phyloP scores from a whole-genome alignment of 2,888 invertebrate species.

The Xanthostigma xanthostigma region DNA sequence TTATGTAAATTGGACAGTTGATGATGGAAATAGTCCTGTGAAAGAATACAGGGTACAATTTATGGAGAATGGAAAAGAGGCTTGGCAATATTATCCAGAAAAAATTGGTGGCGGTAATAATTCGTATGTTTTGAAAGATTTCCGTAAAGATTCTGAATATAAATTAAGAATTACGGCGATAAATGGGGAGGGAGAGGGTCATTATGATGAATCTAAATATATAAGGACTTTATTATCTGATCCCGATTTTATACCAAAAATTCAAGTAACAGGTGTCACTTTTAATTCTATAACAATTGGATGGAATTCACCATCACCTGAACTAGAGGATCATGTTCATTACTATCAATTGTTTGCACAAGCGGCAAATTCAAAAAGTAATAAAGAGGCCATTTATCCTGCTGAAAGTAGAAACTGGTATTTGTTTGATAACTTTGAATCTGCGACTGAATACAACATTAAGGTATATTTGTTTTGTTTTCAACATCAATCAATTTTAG shows the following conservation, averaged over 20 bases:
- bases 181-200: slow-evolving; percentile 47
- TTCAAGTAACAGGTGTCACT: slow-evolving; percentile 55
- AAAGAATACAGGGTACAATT: slow-evolving; percentile 36
- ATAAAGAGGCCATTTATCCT: slow-evolving; percentile 46
- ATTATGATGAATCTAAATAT: slow-evolving; percentile 31
- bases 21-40: slow-evolving; percentile 57
- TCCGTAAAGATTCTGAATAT: slow-evolving; percentile 51
- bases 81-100: slow-evolving; percentile 41
- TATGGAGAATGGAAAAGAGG: slow-evolving; percentile 36
- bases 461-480: slow-evolving; percentile 32
- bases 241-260: slow-evolving; percentile 64
- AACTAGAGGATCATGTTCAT: slow-evolving; percentile 54
- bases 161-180: slow-evolving; percentile 48
- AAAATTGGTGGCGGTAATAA: slow-evolving; percentile 47
- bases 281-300: slow-evolving; percentile 66
- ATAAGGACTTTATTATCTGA: slow-evolving; percentile 53
- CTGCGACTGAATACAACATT: slow-evolving; percentile 68
- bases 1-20: slow-evolving; percentile 70
- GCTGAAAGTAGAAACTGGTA: slow-evolving; percentile 53
- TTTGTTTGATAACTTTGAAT: slow-evolving; percentile 61
- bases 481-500: neutral
- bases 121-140: slow-evolving; percentile 50
- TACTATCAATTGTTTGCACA: slow-evolving; percentile 56
- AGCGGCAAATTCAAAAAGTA: slow-evolving; percentile 33
- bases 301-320: slow-evolving; percentile 53